Base-by-base conservation (phyloP, 2,888 invertebrate genomes). In the Microlaimidae sp. region DNA sequence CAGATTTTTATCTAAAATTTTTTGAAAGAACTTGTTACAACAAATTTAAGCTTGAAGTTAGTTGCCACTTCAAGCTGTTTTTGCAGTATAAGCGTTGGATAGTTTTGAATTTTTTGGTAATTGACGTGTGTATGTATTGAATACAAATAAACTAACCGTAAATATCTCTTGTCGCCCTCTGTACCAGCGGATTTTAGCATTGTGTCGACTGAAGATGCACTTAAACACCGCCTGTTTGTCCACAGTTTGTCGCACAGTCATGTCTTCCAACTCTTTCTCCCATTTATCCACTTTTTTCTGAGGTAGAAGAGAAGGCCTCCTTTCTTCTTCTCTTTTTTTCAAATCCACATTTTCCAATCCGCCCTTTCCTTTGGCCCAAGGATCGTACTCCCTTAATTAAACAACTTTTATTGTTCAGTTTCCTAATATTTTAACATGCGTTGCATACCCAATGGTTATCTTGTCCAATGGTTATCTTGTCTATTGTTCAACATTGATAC, bases 151-250 rank as follows among this genome's bases (percentile, higher is more conserved):
- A 54, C 57, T 65, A 55, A 67, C 67, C 13, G 64, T 65, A 58
- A 69, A 68, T 51, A 69, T 61, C 56, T 69, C 69, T 53, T 68
- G 66, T 42, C 62, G 59, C 49, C 64, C 66, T 54, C 66, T 66
- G 60, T 67, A 68, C 70, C 70, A 71, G 53, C 73, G 66, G 55
- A 72, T 65, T 58, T 71, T 70, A 50, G 73, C 72, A 72, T 92
- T 90, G n/a, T 89, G 82, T 75, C 92, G 95, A 59, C 89, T 86
- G 77, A 95, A 99, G 70, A 84, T 83, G 58, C 85, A 87, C 73
- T 88, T 87, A 69, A 97, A 90, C 41, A 80, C 78, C 61, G 88
- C 86, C 74, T 87, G 86, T 73, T 89, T 90, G 74, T 93, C 92
- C 74, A 90, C 89, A 64, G 92, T 85, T 79, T 95, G 85, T 73